Conservation (phyloP, 2,888 invertebrate genomes). For the Flexamia atlantica region DNA sequence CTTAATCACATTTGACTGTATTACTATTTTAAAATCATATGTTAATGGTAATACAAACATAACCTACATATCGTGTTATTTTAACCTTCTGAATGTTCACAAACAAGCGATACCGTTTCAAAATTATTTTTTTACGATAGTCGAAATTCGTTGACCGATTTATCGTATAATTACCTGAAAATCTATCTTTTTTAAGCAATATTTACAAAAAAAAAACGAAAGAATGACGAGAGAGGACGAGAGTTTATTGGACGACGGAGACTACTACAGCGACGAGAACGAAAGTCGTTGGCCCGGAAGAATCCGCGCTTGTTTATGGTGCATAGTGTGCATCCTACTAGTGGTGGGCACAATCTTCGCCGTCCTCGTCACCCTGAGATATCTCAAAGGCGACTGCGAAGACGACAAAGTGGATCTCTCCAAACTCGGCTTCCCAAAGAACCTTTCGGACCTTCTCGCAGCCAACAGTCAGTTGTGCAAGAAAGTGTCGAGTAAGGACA, state of each 20-base stretch:
- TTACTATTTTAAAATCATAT: too few relatives aligned
- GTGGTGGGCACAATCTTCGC: not conserved
- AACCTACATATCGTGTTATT: too few relatives aligned
- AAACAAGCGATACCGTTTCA: too few relatives aligned
- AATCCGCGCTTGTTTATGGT: conserved; percentile 12
- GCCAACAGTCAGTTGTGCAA: conserved; percentile 3
- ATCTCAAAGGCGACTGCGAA: not conserved
- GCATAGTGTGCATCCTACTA: not conserved
- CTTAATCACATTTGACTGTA: too few relatives aligned
- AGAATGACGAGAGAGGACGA: conserved; percentile 7
- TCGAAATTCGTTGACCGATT: too few relatives aligned
- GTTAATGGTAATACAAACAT: too few relatives aligned
- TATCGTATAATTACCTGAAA: too few relatives aligned
- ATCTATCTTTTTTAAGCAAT: too few relatives aligned
- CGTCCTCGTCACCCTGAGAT: not conserved
- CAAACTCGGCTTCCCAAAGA: not conserved
- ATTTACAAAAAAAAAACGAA: not conserved
- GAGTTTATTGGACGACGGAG: not conserved
- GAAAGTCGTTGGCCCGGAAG: not conserved
- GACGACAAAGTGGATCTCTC: not conserved
- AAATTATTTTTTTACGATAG: too few relatives aligned
- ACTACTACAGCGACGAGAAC: not conserved
- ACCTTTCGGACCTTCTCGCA: conserved; percentile 5
- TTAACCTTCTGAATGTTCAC: too few relatives aligned
- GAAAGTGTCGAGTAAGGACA: not conserved